Conservation (phyloP, 2,888 invertebrate species). For the Ichneumon xanthorius region DNA sequence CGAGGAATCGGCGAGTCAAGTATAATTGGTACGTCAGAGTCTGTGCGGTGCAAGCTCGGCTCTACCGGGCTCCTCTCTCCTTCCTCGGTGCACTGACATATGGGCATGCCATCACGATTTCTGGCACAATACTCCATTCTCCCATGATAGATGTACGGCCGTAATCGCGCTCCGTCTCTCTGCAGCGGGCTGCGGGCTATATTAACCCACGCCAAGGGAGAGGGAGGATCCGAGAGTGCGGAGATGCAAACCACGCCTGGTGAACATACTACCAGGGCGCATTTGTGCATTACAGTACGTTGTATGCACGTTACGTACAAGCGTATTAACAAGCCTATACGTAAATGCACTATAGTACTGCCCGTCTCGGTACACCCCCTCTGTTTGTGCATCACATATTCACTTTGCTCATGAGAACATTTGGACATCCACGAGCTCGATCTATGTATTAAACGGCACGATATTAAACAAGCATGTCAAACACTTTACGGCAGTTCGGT, state of each 20-base stretch:
- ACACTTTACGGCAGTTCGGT: background rate
- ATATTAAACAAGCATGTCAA: background rate
- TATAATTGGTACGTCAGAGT: conserved; percentile 76
- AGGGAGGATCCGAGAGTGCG: conserved; percentile 22
- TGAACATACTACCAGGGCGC: conserved; percentile 41
- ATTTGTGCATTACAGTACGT: conserved; percentile 41
- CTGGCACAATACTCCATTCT: conserved; percentile 82
- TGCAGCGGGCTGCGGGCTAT: conserved; percentile 71
- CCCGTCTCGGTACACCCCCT: background rate
- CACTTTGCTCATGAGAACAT: conserved; percentile 13
- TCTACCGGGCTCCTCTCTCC: background rate
- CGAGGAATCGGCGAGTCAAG: conserved; percentile 69
- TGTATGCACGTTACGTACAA: conserved; percentile 28
- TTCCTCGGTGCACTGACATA: conserved; percentile 62
- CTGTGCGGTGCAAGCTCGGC: conserved; percentile 51
- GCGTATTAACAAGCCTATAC: conserved; percentile 46
- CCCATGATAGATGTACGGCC: conserved; percentile 81
- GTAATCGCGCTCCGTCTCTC: conserved; percentile 73
- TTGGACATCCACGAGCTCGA: background rate
- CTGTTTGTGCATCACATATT: conserved; percentile 7
- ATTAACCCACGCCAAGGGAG: conserved; percentile 74
- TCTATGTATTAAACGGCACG: background rate
- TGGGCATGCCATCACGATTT: conserved; percentile 80
- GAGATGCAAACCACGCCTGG: conserved; percentile 61
- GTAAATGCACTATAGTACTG: conserved; percentile 6